phyloP scores from a whole-genome alignment of 2,113 vertebrate genomes.

The Prochilodus magdalenae region DNA sequence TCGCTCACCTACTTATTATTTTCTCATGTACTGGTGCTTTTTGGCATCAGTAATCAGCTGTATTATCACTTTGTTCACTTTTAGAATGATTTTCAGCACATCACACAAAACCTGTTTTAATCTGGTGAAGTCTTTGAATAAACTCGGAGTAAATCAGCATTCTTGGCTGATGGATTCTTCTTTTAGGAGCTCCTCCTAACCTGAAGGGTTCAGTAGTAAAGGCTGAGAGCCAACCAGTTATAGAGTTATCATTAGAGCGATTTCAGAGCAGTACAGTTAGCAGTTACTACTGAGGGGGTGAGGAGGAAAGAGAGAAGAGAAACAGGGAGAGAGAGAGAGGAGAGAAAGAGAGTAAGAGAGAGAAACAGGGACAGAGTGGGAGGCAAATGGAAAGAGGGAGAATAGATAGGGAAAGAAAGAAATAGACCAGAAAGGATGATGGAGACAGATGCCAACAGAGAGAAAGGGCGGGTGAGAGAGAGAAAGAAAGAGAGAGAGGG shows the following conservation, averaged over 20 bases:
- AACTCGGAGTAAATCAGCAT: no score
- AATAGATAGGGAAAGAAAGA: neutral
- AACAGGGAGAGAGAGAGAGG: no score
- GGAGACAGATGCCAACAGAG: neutral
- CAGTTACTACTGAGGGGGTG: neutral
- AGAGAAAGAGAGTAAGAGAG: no score
- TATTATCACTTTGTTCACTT: no score
- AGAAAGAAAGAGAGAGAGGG: no score
- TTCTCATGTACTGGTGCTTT: no score
- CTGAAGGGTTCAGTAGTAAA: conserved; percentile 7
- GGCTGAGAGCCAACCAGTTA: conserved; percentile 1
- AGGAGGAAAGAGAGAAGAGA: neutral
- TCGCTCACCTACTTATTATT: no score
- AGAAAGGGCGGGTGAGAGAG: no score
- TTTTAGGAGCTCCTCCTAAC: conserved; percentile 3
- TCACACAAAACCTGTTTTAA: no score
- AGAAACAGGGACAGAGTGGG: neutral
- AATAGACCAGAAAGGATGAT: neutral
- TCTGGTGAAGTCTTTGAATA: no score
- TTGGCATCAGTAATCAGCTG: no score
- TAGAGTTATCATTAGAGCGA: conserved; percentile 21
- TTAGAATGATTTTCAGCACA: no score
- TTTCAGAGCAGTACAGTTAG: conserved; percentile 1
- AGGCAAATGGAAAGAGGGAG: neutral
- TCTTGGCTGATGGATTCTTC: neutral